phyloP scores from a whole-genome alignment of 2,888 invertebrate genomes.

The Anoncus sp. region DNA sequence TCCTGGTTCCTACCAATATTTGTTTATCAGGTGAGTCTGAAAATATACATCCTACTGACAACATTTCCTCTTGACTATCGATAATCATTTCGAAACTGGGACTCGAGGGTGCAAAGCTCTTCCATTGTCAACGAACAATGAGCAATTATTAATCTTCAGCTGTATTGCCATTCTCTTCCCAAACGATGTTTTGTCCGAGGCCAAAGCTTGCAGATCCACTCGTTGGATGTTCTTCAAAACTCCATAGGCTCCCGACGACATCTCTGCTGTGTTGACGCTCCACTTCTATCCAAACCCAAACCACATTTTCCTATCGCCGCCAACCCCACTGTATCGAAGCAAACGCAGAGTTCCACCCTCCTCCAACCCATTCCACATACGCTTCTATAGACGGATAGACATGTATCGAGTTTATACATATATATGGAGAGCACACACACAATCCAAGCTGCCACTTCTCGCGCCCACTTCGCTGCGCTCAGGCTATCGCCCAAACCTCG shows the following conservation, averaged over 20 bases:
- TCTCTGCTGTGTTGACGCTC: constrained; percentile 45
- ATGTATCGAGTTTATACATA: constrained; percentile 25
- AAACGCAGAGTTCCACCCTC: constrained; percentile 16
- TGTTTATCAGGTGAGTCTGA: too few species aligned
- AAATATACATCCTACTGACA: too few species aligned
- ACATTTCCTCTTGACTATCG: too few species aligned
- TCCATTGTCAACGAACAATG: too few species aligned
- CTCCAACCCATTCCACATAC: too few species aligned
- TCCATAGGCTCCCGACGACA: constrained; percentile 22
- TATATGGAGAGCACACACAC: constrained; percentile 5
- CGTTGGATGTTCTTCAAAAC: constrained; percentile 26
- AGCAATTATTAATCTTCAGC: constrained; percentile 1
- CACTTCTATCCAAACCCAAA: constrained; percentile 35
- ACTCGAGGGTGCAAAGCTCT: too few species aligned
- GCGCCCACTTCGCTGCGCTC: constrained; percentile 12
- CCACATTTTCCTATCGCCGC: neutral
- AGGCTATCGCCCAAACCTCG: constrained; percentile 32
- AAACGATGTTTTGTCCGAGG: constrained; percentile 31
- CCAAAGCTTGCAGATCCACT: constrained; percentile 7
- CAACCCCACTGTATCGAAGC: constrained; percentile 1
- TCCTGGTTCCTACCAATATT: too few species aligned
- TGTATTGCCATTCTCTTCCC: too few species aligned
- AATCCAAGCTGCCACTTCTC: constrained; percentile 28
- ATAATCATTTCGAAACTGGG: too few species aligned
- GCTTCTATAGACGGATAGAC: constrained; percentile 27